A percentile compares a stretch with the other conserved stretches of the same genome.
Evolutionary conservation across 2,113 vertebrate species (phyloP).

Genomic region (Proteles cristata): DNA sequence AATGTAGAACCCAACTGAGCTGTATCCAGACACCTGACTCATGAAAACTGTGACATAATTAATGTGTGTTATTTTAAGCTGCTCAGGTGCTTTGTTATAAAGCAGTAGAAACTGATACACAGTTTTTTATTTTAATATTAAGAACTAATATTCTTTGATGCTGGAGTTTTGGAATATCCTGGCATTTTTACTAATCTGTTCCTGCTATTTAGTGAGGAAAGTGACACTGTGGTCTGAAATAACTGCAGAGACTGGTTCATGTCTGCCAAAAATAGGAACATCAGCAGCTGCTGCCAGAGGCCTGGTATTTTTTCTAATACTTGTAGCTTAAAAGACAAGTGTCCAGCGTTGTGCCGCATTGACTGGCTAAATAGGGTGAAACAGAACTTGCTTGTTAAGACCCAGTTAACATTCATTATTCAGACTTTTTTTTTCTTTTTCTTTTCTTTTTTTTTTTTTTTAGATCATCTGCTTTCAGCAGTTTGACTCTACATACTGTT

Average conservation of each 20-base stretch:
- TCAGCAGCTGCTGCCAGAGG: background rate
- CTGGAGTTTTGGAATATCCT: background rate
- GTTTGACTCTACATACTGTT: background rate
- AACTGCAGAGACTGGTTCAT: background rate
- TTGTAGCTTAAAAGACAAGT: conserved; percentile 55
- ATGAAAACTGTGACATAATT: background rate
- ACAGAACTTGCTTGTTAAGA: conserved; percentile 44
- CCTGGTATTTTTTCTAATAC: conserved; percentile 34
- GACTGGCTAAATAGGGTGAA: conserved; percentile 57
- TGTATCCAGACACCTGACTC: background rate
- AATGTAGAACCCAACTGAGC: background rate
- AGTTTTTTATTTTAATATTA: background rate
- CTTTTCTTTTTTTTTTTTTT: background rate
- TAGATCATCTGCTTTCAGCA: conserved; percentile 45
- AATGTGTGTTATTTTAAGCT: background rate
- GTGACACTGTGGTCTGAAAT: background rate
- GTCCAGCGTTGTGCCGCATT: conserved; percentile 25
- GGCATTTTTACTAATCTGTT: background rate
- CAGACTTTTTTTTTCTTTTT: background rate
- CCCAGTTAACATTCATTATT: conserved; percentile 64
- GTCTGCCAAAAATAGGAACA: background rate
- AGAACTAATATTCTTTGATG: background rate
- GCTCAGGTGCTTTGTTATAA: background rate
- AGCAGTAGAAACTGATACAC: background rate
- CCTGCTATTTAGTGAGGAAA: background rate